Percentiles rank a stretch among this genome's conserved stretches.
phyloP scores from a whole-genome alignment of 2,113 vertebrate species.

The Macaca mulatta region DNA sequence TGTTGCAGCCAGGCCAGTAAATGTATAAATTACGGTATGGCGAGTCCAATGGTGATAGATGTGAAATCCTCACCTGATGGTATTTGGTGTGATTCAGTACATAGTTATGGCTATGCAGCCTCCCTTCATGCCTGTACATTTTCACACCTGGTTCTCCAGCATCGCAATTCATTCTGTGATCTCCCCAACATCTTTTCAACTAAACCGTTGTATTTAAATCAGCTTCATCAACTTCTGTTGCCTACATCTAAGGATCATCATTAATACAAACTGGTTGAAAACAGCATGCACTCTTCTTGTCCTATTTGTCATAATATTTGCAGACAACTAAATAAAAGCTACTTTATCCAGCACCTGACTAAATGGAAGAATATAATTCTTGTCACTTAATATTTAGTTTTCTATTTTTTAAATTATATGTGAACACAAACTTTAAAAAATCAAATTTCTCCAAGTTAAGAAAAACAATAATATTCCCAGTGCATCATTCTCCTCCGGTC shows the following conservation, averaged over 20 bases:
- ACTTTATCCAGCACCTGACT: background rate
- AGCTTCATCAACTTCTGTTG: background rate
- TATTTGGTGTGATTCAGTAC: background rate
- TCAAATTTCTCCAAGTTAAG: background rate
- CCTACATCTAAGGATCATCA: background rate
- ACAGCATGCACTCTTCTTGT: background rate
- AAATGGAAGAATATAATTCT: background rate
- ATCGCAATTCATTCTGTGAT: background rate
- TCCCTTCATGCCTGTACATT: background rate
- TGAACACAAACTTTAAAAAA: background rate
- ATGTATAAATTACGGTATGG: background rate
- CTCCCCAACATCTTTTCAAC: background rate
- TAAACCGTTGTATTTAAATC: background rate
- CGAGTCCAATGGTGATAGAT: background rate
- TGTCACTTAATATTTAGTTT: background rate
- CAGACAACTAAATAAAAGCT: background rate
- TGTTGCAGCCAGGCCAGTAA: background rate
- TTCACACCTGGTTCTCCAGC: background rate
- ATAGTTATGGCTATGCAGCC: background rate
- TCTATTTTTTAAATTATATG: background rate
- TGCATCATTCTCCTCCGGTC: background rate
- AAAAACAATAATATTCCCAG: background rate
- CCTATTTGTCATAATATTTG: background rate
- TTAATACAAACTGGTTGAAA: background rate
- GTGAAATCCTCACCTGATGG: background rate